Evolutionary conservation across 1,140 invertebrate genomes (phyloP), one percentile per base, ranked within the genome.

Genomic region (Drosophila ercepeae): DNA sequence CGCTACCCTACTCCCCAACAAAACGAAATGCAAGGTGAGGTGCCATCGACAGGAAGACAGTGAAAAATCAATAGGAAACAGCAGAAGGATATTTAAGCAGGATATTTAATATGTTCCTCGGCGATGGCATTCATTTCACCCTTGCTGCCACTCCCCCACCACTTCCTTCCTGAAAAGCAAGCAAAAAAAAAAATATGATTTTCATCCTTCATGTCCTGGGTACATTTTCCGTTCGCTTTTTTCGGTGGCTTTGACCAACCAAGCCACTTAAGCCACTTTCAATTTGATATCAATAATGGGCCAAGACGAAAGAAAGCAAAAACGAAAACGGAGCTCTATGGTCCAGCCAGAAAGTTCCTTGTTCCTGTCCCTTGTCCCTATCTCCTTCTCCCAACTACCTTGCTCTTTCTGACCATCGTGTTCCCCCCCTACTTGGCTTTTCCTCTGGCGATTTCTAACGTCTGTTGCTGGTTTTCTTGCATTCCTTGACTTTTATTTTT

Each of bases 51-150:
- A 65, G 59, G 39, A 50, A 52, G 29, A 32, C 21, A 29, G 27
- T 53, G 61, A 14, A 75, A 78, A 82, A 84, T 84, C 79, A 84
- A 84, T 84, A 78, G 73, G 69, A 82, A 82, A 63, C 77, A 49
- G 57, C 45, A 48, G 27, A 19, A 71, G 77, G 82, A 82, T 86
- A 86, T 86, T 86, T 88, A 86, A 82, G 82, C 82, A 86, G 82
- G 82, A 88, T 82, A 86, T 88, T 86, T 88, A 86, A 86, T 82
- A 82, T 88, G 77, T 73, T 59, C 27, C 25, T 32, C 27, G 16
- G 29, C 29, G 14, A 48, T 41, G 65, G 32, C 57, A 50, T 70
- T 76, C 36, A 29, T 36, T 36, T 36, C 34, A 14, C 13, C n/a
- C 13, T 13, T 49, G 21, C 21, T 21, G 21, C 21, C n/a, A n/a